phyloP scores from a whole-genome alignment of 2,797 vertebrate species.

The Eulemur albifrons region DNA sequence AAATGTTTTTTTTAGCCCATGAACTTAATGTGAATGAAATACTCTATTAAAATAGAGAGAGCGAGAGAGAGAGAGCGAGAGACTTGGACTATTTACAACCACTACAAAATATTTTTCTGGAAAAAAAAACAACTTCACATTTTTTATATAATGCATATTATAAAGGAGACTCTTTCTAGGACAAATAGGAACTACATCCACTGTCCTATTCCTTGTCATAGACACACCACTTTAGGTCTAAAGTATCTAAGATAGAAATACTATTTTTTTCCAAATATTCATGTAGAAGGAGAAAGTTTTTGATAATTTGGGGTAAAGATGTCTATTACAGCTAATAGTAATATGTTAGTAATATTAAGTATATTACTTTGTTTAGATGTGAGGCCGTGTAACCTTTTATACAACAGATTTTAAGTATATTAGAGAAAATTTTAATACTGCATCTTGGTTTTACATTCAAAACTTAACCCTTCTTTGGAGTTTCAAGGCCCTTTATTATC shows the following conservation, averaged over 20 bases:
- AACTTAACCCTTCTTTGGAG: conserved; percentile 16
- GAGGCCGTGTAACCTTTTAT: not conserved
- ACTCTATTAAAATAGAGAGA: conserved; percentile 33
- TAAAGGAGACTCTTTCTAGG: conserved; percentile 36
- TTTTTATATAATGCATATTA: not conserved
- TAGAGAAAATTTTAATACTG: conserved; percentile 44
- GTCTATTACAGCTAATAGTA: not conserved
- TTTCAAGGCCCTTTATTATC: conserved; percentile 32
- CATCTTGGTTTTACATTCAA: conserved; percentile 34
- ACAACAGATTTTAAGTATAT: not conserved
- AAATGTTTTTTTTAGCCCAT: not conserved
- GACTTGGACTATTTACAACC: not conserved
- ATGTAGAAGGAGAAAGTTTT: conserved; percentile 27
- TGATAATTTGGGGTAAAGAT: conserved; percentile 31
- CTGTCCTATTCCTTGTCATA: conserved; percentile 15
- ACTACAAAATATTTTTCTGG: conserved; percentile 2
- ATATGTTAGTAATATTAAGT: not conserved
- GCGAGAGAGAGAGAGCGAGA: not conserved
- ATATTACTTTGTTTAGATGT: not conserved
- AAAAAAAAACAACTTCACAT: not conserved
- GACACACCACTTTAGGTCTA: not conserved
- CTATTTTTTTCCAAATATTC: conserved; percentile 14
- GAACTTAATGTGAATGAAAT: conserved; percentile 49
- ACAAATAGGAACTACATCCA: conserved; percentile 15
- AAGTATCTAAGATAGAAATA: not conserved